Evolutionary conservation across 2,113 vertebrate genomes (phyloP).

Genomic region (Oceanodroma tethys): DNA sequence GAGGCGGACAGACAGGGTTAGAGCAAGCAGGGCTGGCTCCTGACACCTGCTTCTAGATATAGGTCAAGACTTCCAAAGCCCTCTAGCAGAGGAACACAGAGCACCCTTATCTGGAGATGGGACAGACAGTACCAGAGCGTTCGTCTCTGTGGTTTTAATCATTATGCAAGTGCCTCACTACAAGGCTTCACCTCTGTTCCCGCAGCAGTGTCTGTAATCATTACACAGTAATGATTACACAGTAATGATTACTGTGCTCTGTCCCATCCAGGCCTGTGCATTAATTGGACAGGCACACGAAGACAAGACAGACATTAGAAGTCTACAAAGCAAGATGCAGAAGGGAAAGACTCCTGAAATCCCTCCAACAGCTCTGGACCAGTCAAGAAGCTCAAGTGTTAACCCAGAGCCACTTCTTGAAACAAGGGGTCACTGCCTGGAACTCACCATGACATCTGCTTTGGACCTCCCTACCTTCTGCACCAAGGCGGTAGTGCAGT

Average conservation of each 20-base stretch:
- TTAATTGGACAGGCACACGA: background rate
- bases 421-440: background rate
- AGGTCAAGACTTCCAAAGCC: background rate
- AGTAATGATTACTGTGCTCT: background rate
- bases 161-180: background rate
- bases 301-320: background rate
- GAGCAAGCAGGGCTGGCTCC: background rate
- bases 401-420: background rate
- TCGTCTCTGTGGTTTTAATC: background rate
- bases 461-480: background rate
- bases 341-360: background rate
- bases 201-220: background rate
- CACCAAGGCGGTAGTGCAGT: background rate
- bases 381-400: background rate
- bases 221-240: background rate
- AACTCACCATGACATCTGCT: background rate
- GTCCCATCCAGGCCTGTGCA: background rate
- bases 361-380: background rate
- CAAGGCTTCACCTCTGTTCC: background rate
- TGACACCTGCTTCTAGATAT: background rate
- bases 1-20: background rate
- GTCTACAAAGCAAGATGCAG: background rate
- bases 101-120: background rate
- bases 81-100: background rate
- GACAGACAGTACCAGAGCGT: background rate